Evolutionary conservation across 2,888 invertebrate genomes (phyloP).

Genomic region (Vanessa cardui): DNA sequence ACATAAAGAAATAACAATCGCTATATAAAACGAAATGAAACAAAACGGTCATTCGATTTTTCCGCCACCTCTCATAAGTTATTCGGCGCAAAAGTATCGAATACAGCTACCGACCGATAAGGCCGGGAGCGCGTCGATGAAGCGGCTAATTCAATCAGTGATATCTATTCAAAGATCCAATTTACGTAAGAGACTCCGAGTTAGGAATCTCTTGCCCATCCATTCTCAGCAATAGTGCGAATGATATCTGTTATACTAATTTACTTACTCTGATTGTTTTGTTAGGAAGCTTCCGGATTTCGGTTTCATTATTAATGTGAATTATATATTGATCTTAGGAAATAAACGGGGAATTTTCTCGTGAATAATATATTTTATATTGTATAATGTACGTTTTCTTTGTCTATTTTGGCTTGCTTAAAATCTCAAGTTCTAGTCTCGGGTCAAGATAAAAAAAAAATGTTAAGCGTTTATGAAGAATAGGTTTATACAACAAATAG

Average conservation of each 20-base stretch:
- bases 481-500: no score
- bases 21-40: not conserved
- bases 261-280: conserved; percentile 29
- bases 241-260: conserved; percentile 29
- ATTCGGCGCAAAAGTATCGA: conserved; percentile 44
- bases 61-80: conserved; percentile 36
- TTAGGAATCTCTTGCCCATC: conserved; percentile 44
- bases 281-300: conserved; percentile 14
- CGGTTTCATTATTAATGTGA: conserved; percentile 9
- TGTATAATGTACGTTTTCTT: no score
- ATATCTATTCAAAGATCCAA: conserved; percentile 74
- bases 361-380: no score
- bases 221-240: conserved; percentile 29
- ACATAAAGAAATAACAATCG: no score
- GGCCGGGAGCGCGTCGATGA: conserved; percentile 56
- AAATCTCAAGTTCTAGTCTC: no score
- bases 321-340: conserved; percentile 1
- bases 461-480: no score
- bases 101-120: conserved; percentile 43
- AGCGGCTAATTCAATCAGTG: conserved; percentile 74
- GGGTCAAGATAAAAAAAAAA: no score
- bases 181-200: conserved; percentile 68
- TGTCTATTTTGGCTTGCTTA: no score
- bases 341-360: no score
- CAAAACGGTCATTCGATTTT: not conserved